Evolutionary conservation across 2,797 vertebrate species (phyloP), one percentile per base, ranked within the genome.

Genomic region (Anableps anableps): DNA sequence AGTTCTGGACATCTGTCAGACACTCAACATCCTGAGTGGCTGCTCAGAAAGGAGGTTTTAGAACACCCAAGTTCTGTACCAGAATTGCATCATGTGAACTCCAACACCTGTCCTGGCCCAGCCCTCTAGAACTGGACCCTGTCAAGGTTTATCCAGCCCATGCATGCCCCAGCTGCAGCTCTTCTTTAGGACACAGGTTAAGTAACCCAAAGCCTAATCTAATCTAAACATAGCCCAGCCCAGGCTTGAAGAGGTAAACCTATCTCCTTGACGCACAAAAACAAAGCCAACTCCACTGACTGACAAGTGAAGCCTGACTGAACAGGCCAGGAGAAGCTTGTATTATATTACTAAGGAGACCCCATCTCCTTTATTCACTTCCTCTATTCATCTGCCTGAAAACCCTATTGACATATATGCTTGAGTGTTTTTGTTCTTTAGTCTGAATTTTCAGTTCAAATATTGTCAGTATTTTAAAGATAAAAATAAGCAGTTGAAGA

Each of bases 251-350:
- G 91, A 91, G 88, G 93, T 93, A 93, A 95, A 94, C 85, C 83
- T 89, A 94, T 93, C 92, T 93, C 89, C 78, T 87, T 82, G 83
- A 88, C 50, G 79, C 89, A 83, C 89, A 92, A 90, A 93, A 89
- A 93, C 87, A 89, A 93, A 93, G 91, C 86, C 86, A 86, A 86
- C 89, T 85, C 81, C 73, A 64, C 87, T 85, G 85, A 78, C 79
- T 92, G 88, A 93, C 87, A 84, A 89, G 84, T 89, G 88, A 93
- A 92, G 92, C 94, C 90, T 95, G 92, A 95, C 90, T 91, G 91
- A 95, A 95, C 92, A 93, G 90, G 93, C 87, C 90, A 92, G 83
- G 82, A 90, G 90, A 92, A 89, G 86, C 80, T 86, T 85, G 83
- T 55, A 75, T 87, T 89, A 78, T 85, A 91, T 92, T 94, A 86